Evolutionary conservation across 1,140 invertebrate genomes (phyloP).

Genomic region (Goniozus legneri): DNA sequence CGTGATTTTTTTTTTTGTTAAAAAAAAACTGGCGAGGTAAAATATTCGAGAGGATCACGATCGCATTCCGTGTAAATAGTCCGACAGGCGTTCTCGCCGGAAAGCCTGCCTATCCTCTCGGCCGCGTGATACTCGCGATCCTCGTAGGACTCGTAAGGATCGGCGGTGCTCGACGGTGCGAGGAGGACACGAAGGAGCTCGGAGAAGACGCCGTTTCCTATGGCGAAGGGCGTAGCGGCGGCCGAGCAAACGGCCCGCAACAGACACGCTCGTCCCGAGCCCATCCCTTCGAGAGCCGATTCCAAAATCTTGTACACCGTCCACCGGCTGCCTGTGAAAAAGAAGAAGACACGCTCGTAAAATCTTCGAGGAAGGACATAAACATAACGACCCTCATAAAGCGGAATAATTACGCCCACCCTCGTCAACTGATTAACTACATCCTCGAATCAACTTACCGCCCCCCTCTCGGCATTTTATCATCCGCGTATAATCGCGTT

Average conservation of each 20-base stretch:
- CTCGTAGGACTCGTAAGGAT: constrained; percentile 59
- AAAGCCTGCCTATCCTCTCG: constrained; percentile 59
- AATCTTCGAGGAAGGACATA: too few species aligned
- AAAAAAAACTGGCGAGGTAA: too few species aligned
- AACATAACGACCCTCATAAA: too few species aligned
- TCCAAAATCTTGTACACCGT: constrained; percentile 59
- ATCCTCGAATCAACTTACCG: too few species aligned
- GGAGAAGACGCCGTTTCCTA: constrained; percentile 63
- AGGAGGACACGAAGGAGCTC: constrained; percentile 68
- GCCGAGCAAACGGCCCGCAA: constrained; percentile 71
- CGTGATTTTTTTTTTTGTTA: too few species aligned
- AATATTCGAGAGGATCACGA: constrained; percentile 59
- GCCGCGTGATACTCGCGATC: constrained; percentile 68
- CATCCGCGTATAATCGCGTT: too few species aligned
- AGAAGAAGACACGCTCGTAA: too few species aligned
- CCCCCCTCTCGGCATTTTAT: too few species aligned
- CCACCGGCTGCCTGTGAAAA: constrained; percentile 44
- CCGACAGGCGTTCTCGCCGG: constrained; percentile 56
- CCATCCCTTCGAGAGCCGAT: constrained; percentile 51
- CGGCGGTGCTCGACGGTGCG: constrained; percentile 64
- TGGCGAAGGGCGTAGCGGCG: constrained; percentile 63
- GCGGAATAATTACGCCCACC: too few species aligned
- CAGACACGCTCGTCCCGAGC: constrained; percentile 61
- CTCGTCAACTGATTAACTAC: too few species aligned
- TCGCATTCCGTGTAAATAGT: constrained; percentile 62